Evolutionary conservation across 2,888 invertebrate species (phyloP).

Genomic region (Sinopyrophorus schimmeli): DNA sequence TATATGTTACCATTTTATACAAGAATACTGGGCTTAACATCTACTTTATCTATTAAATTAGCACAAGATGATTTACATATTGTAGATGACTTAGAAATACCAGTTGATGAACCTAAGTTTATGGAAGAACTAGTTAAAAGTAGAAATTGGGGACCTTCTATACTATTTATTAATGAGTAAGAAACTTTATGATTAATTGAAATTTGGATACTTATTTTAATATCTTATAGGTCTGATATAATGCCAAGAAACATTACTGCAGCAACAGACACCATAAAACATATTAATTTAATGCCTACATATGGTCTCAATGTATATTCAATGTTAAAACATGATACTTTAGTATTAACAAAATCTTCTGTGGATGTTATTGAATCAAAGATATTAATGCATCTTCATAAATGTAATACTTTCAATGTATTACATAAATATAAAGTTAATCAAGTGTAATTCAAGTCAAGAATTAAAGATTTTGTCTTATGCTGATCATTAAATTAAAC

Average conservation of each 20-base stretch:
- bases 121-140: conserved; percentile 78
- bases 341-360: conserved; percentile 84
- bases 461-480: no score
- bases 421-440: conserved; percentile 58
- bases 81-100: conserved; percentile 83
- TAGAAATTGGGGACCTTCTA: conserved; percentile 95
- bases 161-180: conserved; percentile 90
- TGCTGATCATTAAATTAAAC: no score
- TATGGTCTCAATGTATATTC: conserved; percentile 96
- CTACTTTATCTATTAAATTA: conserved; percentile 85
- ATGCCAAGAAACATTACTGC: conserved; percentile 86
- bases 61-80: conserved; percentile 96
- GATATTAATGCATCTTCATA: conserved; percentile 70
- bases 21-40: conserved; percentile 78
- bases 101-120: conserved; percentile 77
- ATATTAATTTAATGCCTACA: conserved; percentile 92
- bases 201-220: not conserved
- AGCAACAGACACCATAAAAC: conserved; percentile 76
- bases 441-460: conserved; percentile 16
- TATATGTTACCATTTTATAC: conserved; percentile 86
- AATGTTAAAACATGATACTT: conserved; percentile 94
- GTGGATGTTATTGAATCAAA: conserved; percentile 82
- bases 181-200: conserved; percentile 46
- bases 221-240: conserved; percentile 68
- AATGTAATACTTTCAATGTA: conserved; percentile 58